These are phyloP conservation scores for Hemiprocne comata DNA, from an alignment of 2,113 vertebrate species.

Conservation along the genomic window DNA sequence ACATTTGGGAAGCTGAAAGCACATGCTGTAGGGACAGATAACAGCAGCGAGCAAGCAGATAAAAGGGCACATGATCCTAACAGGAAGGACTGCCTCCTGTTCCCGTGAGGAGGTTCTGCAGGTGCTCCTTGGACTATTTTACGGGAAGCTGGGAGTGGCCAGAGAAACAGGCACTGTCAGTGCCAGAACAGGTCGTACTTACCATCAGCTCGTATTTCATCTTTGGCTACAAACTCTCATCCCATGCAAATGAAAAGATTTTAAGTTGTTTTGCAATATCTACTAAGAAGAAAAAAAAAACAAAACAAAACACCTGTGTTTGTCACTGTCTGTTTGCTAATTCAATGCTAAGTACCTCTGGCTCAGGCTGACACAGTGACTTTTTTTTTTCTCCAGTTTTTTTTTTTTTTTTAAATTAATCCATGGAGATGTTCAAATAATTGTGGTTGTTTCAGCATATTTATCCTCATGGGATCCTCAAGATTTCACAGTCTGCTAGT, in stretches of 20 bases:
- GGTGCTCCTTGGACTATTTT: neutral
- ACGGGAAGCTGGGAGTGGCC: neutral
- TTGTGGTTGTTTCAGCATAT: constrained; percentile 45
- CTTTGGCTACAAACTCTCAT: neutral
- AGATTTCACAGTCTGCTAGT: constrained; percentile 57
- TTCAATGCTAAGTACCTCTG: neutral
- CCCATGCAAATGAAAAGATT: neutral
- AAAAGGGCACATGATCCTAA: neutral
- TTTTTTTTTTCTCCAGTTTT: neutral
- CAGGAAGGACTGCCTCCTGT: neutral
- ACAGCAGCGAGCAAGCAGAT: neutral
- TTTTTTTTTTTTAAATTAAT: no score
- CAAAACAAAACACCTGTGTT: neutral
- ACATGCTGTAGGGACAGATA: neutral
- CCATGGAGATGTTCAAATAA: constrained; percentile 26
- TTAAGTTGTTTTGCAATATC: neutral
- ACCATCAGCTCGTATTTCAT: neutral
- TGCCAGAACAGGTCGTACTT: neutral
- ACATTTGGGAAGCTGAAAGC: neutral
- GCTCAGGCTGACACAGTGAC: neutral
- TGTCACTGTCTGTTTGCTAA: neutral
- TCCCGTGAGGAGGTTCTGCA: neutral
- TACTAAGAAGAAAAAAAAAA: neutral
- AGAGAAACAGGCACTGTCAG: neutral
- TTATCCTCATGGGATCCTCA: constrained; percentile 49